Percentiles rank a stretch among this genome's conserved stretches.
Evolutionary conservation across 2,797 vertebrate genomes (phyloP).

Genomic region (Rhadinocentrus ornatus): DNA sequence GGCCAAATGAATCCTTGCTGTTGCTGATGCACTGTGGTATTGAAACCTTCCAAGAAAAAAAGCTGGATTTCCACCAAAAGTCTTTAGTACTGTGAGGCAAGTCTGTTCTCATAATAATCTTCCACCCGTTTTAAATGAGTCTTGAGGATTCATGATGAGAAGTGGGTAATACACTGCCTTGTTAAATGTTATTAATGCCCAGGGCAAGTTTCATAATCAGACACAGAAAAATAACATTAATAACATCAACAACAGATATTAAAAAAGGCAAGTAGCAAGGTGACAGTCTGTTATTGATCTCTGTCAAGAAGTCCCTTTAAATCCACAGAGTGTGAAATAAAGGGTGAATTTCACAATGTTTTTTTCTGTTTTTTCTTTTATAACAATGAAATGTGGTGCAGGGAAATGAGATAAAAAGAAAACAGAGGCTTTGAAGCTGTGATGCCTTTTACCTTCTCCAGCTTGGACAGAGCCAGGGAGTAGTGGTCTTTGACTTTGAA

Average conservation of each 20-base stretch:
- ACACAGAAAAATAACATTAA: slow-evolving; percentile 8
- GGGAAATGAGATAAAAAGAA: background rate
- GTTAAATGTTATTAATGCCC: slow-evolving; percentile 44
- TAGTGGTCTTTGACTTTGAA: slow-evolving; percentile 90
- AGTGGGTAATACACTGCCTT: slow-evolving; percentile 33
- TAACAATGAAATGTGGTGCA: slow-evolving; percentile 2
- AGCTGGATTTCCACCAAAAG: slow-evolving; percentile 1
- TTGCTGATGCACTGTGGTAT: slow-evolving; percentile 7
- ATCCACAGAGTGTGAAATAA: background rate
- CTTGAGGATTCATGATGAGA: slow-evolving; percentile 22
- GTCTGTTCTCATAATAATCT: slow-evolving; percentile 8
- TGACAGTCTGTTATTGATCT: slow-evolving; percentile 15
- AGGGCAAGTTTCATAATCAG: slow-evolving; percentile 34
- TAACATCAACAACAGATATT: slow-evolving; percentile 12
- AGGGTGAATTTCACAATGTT: slow-evolving; percentile 8
- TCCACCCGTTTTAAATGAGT: slow-evolving; percentile 9
- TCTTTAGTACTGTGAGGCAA: slow-evolving; percentile 16
- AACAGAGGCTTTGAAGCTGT: background rate
- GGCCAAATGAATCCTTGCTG: background rate
- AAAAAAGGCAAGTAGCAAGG: slow-evolving; percentile 11
- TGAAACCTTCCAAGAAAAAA: slow-evolving; percentile 4
- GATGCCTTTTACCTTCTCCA: slow-evolving; percentile 84
- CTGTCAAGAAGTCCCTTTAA: slow-evolving; percentile 3
- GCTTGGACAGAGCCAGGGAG: slow-evolving; percentile 87
- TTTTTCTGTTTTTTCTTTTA: slow-evolving; percentile 1